Evolutionary conservation across 2,113 vertebrate genomes (phyloP), one percentile per base, ranked within the genome.

Genomic region (Oreochromis aureus): DNA sequence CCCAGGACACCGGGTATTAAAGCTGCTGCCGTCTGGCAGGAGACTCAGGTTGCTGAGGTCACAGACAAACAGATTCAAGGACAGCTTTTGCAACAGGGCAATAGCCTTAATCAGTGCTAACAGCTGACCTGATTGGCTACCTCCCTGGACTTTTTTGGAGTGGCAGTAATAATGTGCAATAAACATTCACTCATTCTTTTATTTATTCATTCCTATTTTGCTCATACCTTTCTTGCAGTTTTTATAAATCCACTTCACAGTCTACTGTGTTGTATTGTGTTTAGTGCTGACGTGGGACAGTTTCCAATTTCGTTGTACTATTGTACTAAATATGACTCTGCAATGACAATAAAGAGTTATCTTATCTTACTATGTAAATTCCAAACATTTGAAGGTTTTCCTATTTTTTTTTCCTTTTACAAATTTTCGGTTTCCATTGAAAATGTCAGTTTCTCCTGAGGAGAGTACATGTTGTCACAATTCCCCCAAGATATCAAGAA

Each of bases 231-330:
- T 61, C 58, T 61, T 34, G 5, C 15, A 59, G 27, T 59, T 59
- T 34, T 34, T 32, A 61, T 18, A 61, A 61, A 61, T 10, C 30
- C 4, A 34, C 8, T 61, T 34, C 9, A 34, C 8, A 61, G 16
- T 61, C 16, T 10, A 34, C 58, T 58, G 22, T 30, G 56, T 58
- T 36, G 36, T 39, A 13, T 30, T 61, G 8, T 61, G 58, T 10
- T 61, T 34, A 6, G 58, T 19, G 16, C 30, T 34, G 58, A 61
- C 9, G 18, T 32, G 58, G 27, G 58, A 18, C 30, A 34, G 58
- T 34, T 61, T 61, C 30, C 58, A 34, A 34, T 61, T 61, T 10
- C 0, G 0, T 32, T 61, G 0, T 19, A 61, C 30, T 61, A 61
- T 61, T 61, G 58, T 61, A 32, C 58, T 2, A 10, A 18, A 15